Evolutionary conservation across 2,797 vertebrate species (phyloP).

Genomic region (Vipera ursinii): DNA sequence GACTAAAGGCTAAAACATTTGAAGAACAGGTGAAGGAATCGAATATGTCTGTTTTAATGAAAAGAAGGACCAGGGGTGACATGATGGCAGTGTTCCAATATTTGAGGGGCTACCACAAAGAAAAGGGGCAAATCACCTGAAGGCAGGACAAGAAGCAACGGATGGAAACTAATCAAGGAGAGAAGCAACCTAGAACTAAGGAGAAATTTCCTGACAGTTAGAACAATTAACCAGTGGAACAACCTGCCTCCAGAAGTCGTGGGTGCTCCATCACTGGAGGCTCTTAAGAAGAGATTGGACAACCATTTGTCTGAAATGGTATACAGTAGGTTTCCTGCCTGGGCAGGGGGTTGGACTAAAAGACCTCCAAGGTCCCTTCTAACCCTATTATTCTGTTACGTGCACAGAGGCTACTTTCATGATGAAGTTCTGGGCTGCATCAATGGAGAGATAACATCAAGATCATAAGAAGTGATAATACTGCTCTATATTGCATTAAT

Average conservation of each 20-base stretch:
- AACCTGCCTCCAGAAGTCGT: background rate
- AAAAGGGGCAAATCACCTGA: background rate
- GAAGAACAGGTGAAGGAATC: background rate
- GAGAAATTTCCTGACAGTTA: background rate
- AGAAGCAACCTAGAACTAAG: background rate
- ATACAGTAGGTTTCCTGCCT: background rate
- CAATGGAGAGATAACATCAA: background rate
- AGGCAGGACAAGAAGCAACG: background rate
- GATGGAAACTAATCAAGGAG: background rate
- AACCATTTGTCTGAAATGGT: background rate
- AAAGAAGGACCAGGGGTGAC: background rate
- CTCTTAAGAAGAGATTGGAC: background rate
- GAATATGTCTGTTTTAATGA: background rate
- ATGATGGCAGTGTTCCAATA: background rate
- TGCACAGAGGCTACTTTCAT: background rate
- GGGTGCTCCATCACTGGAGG: background rate
- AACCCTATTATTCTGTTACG: background rate
- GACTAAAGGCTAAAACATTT: background rate
- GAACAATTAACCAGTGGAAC: background rate
- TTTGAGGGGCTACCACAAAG: background rate
- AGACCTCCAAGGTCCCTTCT: background rate
- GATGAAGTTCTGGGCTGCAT: background rate
- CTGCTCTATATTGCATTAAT: background rate
- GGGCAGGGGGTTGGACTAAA: background rate
- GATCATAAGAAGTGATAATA: background rate